These are phyloP conservation scores for Girardia tigrina DNA, from an alignment of 2,888 invertebrate genomes.

Conservation along the genomic window DNA sequence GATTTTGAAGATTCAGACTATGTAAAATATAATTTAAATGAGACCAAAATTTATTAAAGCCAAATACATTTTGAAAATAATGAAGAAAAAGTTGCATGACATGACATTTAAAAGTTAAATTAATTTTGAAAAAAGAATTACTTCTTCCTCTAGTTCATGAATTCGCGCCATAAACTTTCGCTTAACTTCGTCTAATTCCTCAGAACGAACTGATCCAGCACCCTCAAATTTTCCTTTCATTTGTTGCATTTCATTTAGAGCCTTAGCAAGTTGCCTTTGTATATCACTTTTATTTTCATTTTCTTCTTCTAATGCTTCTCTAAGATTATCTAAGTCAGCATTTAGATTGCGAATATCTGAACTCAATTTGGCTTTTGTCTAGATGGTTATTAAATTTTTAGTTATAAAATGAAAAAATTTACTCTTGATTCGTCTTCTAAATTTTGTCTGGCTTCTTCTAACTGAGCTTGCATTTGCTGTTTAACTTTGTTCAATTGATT, in stretches of 20 bases:
- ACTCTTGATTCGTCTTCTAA: constrained; percentile 76
- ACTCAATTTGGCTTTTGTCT: constrained; percentile 43
- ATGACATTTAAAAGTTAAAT: too few relatives aligned
- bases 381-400: constrained; percentile 63
- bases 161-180: constrained; percentile 18
- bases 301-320: constrained; percentile 98
- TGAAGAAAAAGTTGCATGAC: too few relatives aligned
- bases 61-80: too few relatives aligned
- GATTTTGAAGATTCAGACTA: constrained; percentile 34
- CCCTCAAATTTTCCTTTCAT: constrained; percentile 98
- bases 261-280: constrained; percentile 94
- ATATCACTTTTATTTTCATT: constrained; percentile 79
- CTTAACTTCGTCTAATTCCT: constrained; percentile 55
- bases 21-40: not conserved
- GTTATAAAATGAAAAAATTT: constrained; percentile 38
- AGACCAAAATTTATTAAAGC: not conserved
- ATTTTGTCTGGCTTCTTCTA: constrained; percentile 91
- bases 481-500: constrained; percentile 75
- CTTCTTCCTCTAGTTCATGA: constrained; percentile 29
- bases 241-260: constrained; percentile 85
- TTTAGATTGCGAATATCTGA: constrained; percentile 91
- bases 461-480: constrained; percentile 80
- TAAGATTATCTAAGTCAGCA: constrained; percentile 93
- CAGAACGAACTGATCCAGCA: constrained; percentile 52
- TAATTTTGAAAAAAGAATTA: too few relatives aligned